Base-by-base conservation (phyloP, 2,113 vertebrate genomes). In the Calidris pugnax region DNA sequence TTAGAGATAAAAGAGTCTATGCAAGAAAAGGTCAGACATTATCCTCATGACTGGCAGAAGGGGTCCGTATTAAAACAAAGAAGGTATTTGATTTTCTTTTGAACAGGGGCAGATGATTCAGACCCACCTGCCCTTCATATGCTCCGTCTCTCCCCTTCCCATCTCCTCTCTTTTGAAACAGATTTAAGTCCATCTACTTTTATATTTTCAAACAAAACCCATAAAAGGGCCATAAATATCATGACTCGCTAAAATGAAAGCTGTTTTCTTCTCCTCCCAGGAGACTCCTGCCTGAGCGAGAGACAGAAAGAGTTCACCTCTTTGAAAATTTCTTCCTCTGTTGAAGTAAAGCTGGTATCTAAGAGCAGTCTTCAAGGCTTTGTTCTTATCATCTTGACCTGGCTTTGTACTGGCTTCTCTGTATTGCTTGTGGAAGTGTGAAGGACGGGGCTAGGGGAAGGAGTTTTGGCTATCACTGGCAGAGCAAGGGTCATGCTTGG, bases 181-280 rank as follows among this genome's bases (percentile, higher is more conserved):
- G 87, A 95, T 97, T 95, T 93, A 93, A 96, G 96, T 97, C 96
- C 96, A 96, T 95, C 95, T 96, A 97, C 96, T 96, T 97, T 97
- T 91, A 96, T 97, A 97, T 98, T 97, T 97, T 98, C 96, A 97
- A 98, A 97, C 93, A 97, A 96, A 97, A 94, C 80, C 95, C 96
- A 96, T 95, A 97, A 97, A 97, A 97, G 93, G 93, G 87, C 93
- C 96, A 98, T 97, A 98, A 98, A 97, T 98, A 97, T 85, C 95
- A 95, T 96, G 96, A 98, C 97, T 97, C 33, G 79, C 95, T 96
- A 96, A 97, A 98, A 97, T 95, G 97, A 97, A 98, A 98, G 96
- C 97, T 97, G 96, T 97, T 98, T 97, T 97, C 92, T 95, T 91
- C 90, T 95, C 71, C 92, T 97, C 97, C 92, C 97, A 92, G 64